phyloP scores from a whole-genome alignment of 1,140 invertebrate genomes.

The Mizuhopecten yessoensis region DNA sequence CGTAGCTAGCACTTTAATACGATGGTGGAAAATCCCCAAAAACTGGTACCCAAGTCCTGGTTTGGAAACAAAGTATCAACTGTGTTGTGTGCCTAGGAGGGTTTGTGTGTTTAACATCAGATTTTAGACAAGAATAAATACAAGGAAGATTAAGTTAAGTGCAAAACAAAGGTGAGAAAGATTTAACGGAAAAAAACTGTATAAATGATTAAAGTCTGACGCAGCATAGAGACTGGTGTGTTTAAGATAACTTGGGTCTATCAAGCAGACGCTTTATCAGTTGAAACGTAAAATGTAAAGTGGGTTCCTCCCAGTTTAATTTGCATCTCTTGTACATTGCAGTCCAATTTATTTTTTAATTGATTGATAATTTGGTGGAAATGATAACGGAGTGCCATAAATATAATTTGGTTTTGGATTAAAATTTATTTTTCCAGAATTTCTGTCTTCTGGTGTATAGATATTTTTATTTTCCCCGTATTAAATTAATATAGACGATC shows the following conservation, averaged over 20 bases:
- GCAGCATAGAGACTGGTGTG: not conserved
- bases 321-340: not conserved
- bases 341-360: not conserved
- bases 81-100: not conserved
- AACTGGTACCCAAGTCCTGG: not conserved
- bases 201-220: not conserved
- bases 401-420: too few relatives aligned
- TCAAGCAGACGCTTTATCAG: not conserved
- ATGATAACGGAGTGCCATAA: too few relatives aligned
- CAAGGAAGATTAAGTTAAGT: not conserved
- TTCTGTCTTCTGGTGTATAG: too few relatives aligned
- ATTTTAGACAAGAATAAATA: conserved; percentile 5
- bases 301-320: conserved; percentile 2
- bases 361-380: not conserved
- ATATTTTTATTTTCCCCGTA: too few relatives aligned
- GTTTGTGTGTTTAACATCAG: conserved; percentile 17
- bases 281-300: not conserved
- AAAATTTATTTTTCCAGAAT: too few relatives aligned
- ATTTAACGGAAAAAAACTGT: not conserved
- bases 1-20: not conserved
- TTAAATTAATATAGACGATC: too few relatives aligned
- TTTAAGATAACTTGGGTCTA: not conserved
- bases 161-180: conserved; percentile 28
- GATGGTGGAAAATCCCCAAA: conserved; percentile 22
- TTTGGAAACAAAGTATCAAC: not conserved